These are phyloP conservation scores for Macaria liturata DNA, from an alignment of 2,888 invertebrate species.

Conservation along the genomic window DNA sequence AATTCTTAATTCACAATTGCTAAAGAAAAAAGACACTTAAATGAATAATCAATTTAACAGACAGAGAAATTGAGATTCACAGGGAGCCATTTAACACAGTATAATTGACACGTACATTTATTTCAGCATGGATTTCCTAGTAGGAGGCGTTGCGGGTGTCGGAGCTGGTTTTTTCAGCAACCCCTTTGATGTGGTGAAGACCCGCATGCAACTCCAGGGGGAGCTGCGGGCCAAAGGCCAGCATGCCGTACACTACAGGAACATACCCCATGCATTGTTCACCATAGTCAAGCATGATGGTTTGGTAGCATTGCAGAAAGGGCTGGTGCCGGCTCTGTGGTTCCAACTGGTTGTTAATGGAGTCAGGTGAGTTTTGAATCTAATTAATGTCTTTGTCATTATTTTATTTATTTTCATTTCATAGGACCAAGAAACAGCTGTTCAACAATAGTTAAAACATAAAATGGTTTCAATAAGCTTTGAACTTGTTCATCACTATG, in stretches of 20 bases:
- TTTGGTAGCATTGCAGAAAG: slow-evolving; percentile 88
- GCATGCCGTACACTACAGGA: slow-evolving; percentile 85
- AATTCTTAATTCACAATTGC: no score
- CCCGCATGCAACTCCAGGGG: slow-evolving; percentile 94
- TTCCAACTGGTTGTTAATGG: slow-evolving; percentile 89
- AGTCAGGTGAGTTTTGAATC: slow-evolving; percentile 65
- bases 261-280: slow-evolving; percentile 91
- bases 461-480: no score
- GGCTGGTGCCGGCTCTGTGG: slow-evolving; percentile 91
- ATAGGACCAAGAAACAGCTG: no score
- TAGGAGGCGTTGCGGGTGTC: slow-evolving; percentile 89
- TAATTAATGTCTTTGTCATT: no score
- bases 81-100: no score
- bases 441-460: no score
- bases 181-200: slow-evolving; percentile 95
- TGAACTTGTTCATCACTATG: no score
- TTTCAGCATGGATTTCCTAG: slow-evolving; percentile 87
- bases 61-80: no score
- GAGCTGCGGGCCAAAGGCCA: slow-evolving; percentile 87
- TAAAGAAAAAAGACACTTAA: no score
- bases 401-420: no score
- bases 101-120: slow-evolving; percentile 2
- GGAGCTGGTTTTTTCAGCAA: slow-evolving; percentile 93
- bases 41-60: no score
- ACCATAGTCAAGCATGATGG: slow-evolving; percentile 91